phyloP scores from a whole-genome alignment of 2,113 vertebrate species.

The Cryptotis parvus region DNA sequence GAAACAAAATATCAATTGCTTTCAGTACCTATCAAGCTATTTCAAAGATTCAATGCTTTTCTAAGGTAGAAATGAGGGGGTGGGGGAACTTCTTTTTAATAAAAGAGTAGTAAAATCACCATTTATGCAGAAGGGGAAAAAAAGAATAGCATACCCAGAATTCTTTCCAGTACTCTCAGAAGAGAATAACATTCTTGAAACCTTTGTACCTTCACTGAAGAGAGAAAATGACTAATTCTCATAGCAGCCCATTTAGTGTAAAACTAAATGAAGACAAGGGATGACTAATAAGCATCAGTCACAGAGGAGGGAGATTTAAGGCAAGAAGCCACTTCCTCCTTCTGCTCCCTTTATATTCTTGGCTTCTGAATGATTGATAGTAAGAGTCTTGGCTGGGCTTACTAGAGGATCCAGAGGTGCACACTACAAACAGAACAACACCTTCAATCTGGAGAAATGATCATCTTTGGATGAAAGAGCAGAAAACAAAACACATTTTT shows the following conservation, averaged over 20 bases:
- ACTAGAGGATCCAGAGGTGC: conserved; percentile 7
- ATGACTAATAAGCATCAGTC: conserved; percentile 54
- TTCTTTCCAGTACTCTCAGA: not conserved
- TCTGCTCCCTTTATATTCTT: conserved; percentile 33
- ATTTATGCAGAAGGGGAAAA: not conserved
- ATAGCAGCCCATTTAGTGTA: not conserved
- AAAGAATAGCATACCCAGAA: not conserved
- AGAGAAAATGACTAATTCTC: conserved; percentile 30
- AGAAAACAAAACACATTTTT: conserved; percentile 58
- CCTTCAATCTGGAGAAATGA: conserved; percentile 66
- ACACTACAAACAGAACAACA: conserved; percentile 65
- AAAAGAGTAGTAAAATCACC: conserved; percentile 13
- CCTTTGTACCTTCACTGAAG: conserved; percentile 40
- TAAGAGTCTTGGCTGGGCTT: conserved; percentile 53
- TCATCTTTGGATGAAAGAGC: conserved; percentile 55
- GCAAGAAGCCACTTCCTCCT: conserved; percentile 58
- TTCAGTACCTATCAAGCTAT: not conserved
- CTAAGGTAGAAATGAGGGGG: not conserved
- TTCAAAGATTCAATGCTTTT: conserved; percentile 20
- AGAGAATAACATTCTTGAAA: conserved; percentile 46
- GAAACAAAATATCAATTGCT: not conserved
- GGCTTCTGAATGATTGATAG: conserved; percentile 75
- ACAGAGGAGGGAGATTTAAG: conserved; percentile 32
- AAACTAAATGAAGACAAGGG: conserved; percentile 64
- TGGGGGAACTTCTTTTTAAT: not conserved